Conservation (phyloP, 2,797 vertebrate genomes). For the Mionectes olivaceus region DNA sequence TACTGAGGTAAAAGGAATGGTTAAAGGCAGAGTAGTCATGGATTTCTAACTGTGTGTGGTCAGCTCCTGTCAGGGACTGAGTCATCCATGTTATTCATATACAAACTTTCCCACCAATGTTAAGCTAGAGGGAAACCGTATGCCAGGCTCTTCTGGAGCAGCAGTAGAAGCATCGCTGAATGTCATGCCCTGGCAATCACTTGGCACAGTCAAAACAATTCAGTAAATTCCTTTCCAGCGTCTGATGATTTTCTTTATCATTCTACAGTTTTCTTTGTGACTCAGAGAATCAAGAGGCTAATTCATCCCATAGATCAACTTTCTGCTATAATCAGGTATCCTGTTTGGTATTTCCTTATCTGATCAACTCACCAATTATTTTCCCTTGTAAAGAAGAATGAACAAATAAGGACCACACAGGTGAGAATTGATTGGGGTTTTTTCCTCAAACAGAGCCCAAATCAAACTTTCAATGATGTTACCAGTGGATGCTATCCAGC, state of each 20-base stretch:
- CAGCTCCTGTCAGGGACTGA: background rate
- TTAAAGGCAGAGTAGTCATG: background rate
- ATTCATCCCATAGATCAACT: background rate
- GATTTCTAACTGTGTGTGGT: background rate
- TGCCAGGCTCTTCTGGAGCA: background rate
- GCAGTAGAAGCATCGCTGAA: background rate
- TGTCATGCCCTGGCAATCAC: background rate
- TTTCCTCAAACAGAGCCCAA: background rate
- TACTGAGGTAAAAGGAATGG: background rate
- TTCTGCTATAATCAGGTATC: background rate
- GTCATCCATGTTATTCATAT: background rate
- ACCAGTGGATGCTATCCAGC: background rate
- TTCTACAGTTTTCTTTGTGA: background rate
- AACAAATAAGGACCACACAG: background rate
- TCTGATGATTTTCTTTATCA: background rate
- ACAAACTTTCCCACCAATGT: rapidly evolving
- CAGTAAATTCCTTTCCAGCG: background rate
- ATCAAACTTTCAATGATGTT: background rate
- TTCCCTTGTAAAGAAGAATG: background rate
- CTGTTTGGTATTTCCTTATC: background rate
- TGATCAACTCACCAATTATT: background rate
- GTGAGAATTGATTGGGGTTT: background rate
- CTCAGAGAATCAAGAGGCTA: background rate
- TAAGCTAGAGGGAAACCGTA: background rate
- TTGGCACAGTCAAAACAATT: background rate